Conservation (phyloP, 1,140 invertebrate genomes). For the Brachionus asplanchnoidis region DNA sequence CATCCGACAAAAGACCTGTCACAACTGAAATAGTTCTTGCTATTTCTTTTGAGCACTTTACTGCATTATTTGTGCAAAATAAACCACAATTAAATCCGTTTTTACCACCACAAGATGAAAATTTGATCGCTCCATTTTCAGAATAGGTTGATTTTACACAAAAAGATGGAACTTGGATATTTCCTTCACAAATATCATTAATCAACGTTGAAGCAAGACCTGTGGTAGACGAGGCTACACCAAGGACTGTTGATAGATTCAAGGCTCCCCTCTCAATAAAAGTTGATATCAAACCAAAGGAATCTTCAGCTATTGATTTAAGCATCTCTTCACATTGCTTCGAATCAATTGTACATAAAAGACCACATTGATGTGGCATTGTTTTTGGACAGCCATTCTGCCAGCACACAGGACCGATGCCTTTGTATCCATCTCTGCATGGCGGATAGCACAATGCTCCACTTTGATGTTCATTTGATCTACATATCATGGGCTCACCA, state of each 20-base stretch:
- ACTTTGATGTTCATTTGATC: background rate
- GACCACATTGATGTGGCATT: background rate
- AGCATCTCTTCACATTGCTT: background rate
- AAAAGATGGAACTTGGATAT: background rate
- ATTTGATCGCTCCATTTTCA: background rate
- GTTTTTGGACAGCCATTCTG: background rate
- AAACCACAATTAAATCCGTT: background rate
- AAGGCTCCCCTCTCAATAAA: background rate
- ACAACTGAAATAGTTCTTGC: background rate
- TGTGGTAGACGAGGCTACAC: background rate
- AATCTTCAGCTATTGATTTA: background rate
- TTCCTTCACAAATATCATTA: background rate
- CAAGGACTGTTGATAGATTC: background rate
- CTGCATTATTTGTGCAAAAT: background rate
- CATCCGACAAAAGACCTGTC: background rate
- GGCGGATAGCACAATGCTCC: background rate
- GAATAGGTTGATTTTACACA: background rate
- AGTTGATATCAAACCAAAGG: background rate
- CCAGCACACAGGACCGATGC: conserved; percentile 23
- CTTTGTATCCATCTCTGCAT: conserved; percentile 19
- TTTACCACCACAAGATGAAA: background rate
- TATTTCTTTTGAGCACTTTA: background rate
- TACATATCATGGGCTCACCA: background rate
- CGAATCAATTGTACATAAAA: background rate
- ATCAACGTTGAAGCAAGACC: background rate